These are phyloP conservation scores for Leucopsar rothschildi DNA, from an alignment of 2,113 vertebrate species.

Conservation along the genomic window DNA sequence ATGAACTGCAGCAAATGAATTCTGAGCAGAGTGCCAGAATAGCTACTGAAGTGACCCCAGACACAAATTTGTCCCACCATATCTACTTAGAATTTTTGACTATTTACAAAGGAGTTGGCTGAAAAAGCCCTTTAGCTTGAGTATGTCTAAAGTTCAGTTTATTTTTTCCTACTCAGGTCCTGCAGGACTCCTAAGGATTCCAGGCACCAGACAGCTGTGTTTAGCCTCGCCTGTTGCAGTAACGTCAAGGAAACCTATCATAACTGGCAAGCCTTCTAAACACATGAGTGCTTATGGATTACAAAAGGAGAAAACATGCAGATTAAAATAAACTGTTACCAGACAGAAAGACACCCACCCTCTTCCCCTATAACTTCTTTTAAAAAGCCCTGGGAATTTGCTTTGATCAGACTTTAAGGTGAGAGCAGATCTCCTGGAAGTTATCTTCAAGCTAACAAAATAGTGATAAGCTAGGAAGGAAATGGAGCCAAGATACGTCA, in stretches of 20 bases:
- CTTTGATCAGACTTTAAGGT: conserved; percentile 63
- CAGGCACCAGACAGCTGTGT: conserved; percentile 70
- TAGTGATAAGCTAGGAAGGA: conserved; percentile 50
- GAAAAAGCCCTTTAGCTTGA: conserved; percentile 36
- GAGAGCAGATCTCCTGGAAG: conserved; percentile 44
- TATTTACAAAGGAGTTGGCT: conserved; percentile 41
- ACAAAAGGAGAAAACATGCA: conserved; percentile 65
- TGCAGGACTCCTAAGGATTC: conserved; percentile 50
- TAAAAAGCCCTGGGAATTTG: neutral
- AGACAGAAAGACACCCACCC: conserved; percentile 55
- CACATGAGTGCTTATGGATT: conserved; percentile 50
- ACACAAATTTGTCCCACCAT: neutral
- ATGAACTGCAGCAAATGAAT: neutral
- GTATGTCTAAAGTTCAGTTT: conserved; percentile 60
- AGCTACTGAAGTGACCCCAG: neutral
- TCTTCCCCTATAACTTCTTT: conserved; percentile 31
- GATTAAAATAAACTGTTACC: conserved; percentile 72
- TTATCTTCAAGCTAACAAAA: conserved; percentile 61
- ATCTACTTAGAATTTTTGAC: conserved; percentile 9
- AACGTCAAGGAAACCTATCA: conserved; percentile 62
- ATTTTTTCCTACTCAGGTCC: conserved; percentile 58
- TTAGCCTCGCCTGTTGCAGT: conserved; percentile 63
- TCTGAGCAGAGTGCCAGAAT: neutral
- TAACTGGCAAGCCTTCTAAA: conserved; percentile 70
- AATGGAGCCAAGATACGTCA: neutral